A percentile compares a stretch with the other conserved stretches of the same genome.
Evolutionary conservation across 2,797 vertebrate genomes (phyloP).

Genomic region (Thunnus albacares): DNA sequence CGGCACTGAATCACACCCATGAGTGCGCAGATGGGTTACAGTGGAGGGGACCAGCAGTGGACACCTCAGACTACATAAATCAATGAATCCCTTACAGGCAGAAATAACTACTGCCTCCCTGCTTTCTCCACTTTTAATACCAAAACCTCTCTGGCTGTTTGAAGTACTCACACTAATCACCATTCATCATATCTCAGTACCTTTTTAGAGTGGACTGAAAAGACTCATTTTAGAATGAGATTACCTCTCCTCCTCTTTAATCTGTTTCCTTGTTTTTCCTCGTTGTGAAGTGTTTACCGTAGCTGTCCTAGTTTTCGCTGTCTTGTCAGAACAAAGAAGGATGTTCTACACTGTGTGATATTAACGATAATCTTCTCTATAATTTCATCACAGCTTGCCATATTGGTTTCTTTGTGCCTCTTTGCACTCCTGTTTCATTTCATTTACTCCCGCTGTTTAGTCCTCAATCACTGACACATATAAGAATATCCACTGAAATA

Average conservation of each 20-base stretch:
- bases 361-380: constrained; percentile 35
- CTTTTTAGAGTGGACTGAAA: constrained; percentile 50
- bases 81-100: constrained; percentile 54
- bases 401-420: not conserved
- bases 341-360: not conserved
- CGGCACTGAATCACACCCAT: constrained; percentile 51
- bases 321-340: constrained; percentile 36
- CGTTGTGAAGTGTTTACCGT: constrained; percentile 33
- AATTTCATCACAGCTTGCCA: constrained; percentile 31
- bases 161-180: constrained; percentile 32
- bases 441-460: not conserved
- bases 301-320: constrained; percentile 51
- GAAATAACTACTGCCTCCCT: constrained; percentile 28
- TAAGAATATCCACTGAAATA: not conserved
- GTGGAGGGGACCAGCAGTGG: constrained; percentile 31
- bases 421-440: constrained; percentile 22
- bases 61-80: constrained; percentile 57
- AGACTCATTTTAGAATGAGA: constrained; percentile 56
- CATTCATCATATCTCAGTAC: constrained; percentile 62
- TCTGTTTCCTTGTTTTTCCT: constrained; percentile 50
- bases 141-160: constrained; percentile 44
- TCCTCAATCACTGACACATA: constrained; percentile 17
- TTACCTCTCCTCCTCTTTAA: constrained; percentile 40
- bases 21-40: constrained; percentile 57
- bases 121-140: constrained; percentile 51